Evolutionary conservation across 1,140 invertebrate species (phyloP), one percentile per base, ranked within the genome.

Genomic region (Alviniconcha marisindica): DNA sequence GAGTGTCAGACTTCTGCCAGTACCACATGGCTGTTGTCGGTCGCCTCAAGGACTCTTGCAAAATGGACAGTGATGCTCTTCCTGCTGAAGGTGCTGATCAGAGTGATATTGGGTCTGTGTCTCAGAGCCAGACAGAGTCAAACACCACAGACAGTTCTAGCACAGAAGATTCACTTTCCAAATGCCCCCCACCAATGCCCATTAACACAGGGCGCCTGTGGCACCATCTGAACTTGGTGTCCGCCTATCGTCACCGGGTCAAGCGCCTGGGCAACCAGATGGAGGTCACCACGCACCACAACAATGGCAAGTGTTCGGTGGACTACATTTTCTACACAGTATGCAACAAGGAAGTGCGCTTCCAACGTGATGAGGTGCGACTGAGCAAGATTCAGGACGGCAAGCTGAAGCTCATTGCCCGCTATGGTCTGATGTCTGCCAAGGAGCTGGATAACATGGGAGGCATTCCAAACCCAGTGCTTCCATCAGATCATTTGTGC

Each of bases 1-100:
- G 94, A 14, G 93, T 96, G 44, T 95, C 94, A 33, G 95, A 96
- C 88, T 93, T 94, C 77, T 96, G 96, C 89, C 95, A 96, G 91
- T 95, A 96, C 92, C 92, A 21, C 28, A 77, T 24, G 0, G 78
- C 56, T 21, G 21, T 94, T 24, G 28, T 14, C 3, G 31, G 33
- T 12, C 73, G 73, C 33, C 21, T 76, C 28, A 74, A 60, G 51
- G 7, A 33, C 21, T 21, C 44, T 10, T n/a, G 21, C 7, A 48
- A 5, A 48, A 18, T 48, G 44, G 18, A 18, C 18, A 18, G 18
- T 18, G 18, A 5, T 48, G 5, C 44, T 48, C 44, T 10, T 5
- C 18, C 44, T 48, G 44, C 44, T 48, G 44, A 48, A 18, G 18
- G 18, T 10, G 44, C 18, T 5, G 44, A 5, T 10, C 44, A 18